Conservation (phyloP, 1,140 invertebrate species). For the Microplitis demolitor region DNA sequence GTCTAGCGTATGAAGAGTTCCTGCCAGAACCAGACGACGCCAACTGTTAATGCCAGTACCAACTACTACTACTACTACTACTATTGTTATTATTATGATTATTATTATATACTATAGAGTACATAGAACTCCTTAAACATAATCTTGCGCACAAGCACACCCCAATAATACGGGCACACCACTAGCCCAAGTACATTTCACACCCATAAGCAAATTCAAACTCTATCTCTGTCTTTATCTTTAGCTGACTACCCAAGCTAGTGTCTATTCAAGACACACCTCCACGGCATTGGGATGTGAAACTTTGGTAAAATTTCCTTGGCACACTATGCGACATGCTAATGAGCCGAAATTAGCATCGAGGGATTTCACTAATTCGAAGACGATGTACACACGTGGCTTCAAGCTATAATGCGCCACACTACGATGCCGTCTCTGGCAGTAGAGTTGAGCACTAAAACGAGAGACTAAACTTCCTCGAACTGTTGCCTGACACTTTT, state of each 20-base stretch:
- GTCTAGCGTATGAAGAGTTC: conserved; percentile 32
- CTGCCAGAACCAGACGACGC: conserved; percentile 21
- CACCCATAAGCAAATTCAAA: not conserved
- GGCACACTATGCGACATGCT: conserved; percentile 25
- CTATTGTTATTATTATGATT: not conserved
- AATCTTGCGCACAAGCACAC: conserved; percentile 28
- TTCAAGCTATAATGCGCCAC: not conserved
- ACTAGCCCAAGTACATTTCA: not conserved
- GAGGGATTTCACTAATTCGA: conserved; percentile 7
- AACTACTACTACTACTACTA: not conserved
- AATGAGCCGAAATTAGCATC: conserved; percentile 30
- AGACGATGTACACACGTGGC: conserved; percentile 21
- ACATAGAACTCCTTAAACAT: conserved; percentile 29
- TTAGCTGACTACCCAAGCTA: not conserved
- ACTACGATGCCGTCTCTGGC: not conserved
- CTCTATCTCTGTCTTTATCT: not conserved
- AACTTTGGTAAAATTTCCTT: conserved; percentile 28
- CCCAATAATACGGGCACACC: not conserved
- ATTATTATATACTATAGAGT: not conserved
- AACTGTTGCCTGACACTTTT: conserved; percentile 12
- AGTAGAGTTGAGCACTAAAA: too few relatives aligned
- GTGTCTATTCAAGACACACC: not conserved
- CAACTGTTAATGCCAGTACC: conserved; percentile 24
- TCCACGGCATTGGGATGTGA: not conserved
- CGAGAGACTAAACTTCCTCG: not conserved